These are phyloP conservation scores for Propsilocerus akamusi DNA, from an alignment of 1,140 invertebrate genomes.

Conservation along the genomic window DNA sequence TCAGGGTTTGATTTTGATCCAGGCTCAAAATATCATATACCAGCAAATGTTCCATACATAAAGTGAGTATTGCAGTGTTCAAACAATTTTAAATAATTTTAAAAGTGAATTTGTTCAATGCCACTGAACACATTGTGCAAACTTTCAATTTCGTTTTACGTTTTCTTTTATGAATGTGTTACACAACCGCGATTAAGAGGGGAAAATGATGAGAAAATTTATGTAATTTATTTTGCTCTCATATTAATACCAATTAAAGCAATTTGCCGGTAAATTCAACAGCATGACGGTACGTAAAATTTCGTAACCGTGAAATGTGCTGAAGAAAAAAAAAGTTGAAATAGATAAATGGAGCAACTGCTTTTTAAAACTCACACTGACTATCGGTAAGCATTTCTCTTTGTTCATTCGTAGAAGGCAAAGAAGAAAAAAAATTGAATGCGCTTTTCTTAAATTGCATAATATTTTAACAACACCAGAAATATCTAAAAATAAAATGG, in stretches of 20 bases:
- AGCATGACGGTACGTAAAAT: no score
- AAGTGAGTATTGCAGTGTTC: slow-evolving; percentile 38
- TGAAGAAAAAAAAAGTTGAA: slow-evolving; percentile 1
- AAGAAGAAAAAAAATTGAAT: no score
- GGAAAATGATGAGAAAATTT: no score
- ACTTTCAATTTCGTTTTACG: slow-evolving; percentile 4
- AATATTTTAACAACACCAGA: no score
- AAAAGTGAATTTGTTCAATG: slow-evolving; percentile 1
- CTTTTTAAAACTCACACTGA: not conserved
- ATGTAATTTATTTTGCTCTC: no score
- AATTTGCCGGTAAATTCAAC: slow-evolving; percentile 1
- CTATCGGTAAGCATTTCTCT: no score
- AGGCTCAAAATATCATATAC: slow-evolving; percentile 79
- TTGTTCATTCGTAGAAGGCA: no score
- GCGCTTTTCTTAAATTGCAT: no score
- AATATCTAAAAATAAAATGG: slow-evolving; percentile 31
- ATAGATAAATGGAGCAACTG: slow-evolving; percentile 2
- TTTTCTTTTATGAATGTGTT: slow-evolving; percentile 6
- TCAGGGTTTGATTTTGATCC: slow-evolving; percentile 80
- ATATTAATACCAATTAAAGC: no score
- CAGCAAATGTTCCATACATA: slow-evolving; percentile 77
- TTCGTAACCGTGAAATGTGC: slow-evolving; percentile 1
- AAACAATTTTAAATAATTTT: no score
- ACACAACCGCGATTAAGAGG: slow-evolving; percentile 15
- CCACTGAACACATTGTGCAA: not conserved